Conservation (phyloP, 2,113 vertebrate species). For the Hippoglossus stenolepis region DNA sequence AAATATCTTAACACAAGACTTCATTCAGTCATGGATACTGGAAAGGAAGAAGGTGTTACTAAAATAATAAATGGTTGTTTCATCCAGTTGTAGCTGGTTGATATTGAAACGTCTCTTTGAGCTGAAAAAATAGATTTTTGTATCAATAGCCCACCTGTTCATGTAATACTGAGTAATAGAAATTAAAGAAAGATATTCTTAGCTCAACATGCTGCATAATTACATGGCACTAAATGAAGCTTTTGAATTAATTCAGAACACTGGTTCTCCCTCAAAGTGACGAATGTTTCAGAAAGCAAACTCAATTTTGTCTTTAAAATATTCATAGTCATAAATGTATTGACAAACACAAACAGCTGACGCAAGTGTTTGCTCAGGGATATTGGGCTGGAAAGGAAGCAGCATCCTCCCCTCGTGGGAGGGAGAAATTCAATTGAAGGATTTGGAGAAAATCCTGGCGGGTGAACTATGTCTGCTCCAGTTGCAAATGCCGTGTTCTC, state of each 20-base stretch:
- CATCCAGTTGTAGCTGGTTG: neutral
- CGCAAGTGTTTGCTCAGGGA: conserved; percentile 68
- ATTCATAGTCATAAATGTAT: conserved; percentile 67
- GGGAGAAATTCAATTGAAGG: conserved; percentile 69
- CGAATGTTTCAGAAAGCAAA: conserved; percentile 25
- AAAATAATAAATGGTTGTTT: conserved; percentile 2
- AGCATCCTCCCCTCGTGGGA: conserved; percentile 46
- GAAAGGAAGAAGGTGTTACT: neutral
- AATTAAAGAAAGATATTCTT: neutral
- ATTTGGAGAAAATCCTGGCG: conserved; percentile 71
- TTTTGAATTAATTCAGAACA: conserved; percentile 19
- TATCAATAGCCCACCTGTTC: neutral
- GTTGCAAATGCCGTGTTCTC: conserved; percentile 63
- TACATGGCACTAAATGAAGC: conserved; percentile 11
- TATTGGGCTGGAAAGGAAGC: conserved; percentile 55
- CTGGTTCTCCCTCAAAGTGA: conserved; percentile 21
- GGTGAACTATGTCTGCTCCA: conserved; percentile 62
- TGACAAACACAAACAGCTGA: conserved; percentile 73
- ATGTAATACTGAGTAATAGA: conserved; percentile 8
- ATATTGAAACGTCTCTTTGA: neutral
- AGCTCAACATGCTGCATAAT: neutral
- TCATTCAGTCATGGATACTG: neutral
- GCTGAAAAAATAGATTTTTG: neutral
- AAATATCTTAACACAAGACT: neutral
- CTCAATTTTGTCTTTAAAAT: conserved; percentile 56